These are phyloP conservation scores for Ammodytes marinus DNA, from an alignment of 2,113 vertebrate species.

Conservation along the genomic window DNA sequence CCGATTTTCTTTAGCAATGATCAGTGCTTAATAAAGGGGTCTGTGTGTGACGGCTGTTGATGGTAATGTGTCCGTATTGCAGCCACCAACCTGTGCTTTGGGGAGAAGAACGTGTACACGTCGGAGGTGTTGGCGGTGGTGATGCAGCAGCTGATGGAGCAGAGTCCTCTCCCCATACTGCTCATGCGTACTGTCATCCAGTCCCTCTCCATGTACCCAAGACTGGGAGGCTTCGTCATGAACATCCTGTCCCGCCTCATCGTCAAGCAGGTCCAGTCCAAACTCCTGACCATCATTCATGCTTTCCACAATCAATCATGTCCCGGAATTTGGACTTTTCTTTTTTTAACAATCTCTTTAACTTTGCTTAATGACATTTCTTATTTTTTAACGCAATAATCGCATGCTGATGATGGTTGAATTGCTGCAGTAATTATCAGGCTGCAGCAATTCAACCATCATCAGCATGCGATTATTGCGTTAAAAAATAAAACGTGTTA, in stretches of 20 bases:
- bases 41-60: neutral
- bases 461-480: too few species aligned
- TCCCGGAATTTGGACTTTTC: neutral
- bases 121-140: conserved; percentile 97
- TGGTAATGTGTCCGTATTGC: neutral
- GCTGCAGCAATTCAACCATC: too few species aligned
- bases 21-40: neutral
- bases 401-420: too few species aligned
- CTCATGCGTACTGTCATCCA: conserved; percentile 98
- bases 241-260: conserved; percentile 96
- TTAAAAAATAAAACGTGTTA: too few species aligned
- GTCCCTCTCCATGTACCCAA: conserved; percentile 95
- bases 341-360: neutral
- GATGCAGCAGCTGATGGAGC: conserved; percentile 98
- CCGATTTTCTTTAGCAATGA: neutral
- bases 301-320: neutral
- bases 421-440: too few species aligned
- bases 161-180: conserved; percentile 93
- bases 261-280: conserved; percentile 89
- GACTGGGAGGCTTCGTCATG: conserved; percentile 95
- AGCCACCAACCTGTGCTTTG: conserved; percentile 97
- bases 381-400: too few species aligned
- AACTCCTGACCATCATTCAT: neutral
- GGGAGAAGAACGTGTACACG: conserved; percentile 93
- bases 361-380: neutral